Conservation (phyloP, 1,140 invertebrate species). For the Luehdorfia chinensis region DNA sequence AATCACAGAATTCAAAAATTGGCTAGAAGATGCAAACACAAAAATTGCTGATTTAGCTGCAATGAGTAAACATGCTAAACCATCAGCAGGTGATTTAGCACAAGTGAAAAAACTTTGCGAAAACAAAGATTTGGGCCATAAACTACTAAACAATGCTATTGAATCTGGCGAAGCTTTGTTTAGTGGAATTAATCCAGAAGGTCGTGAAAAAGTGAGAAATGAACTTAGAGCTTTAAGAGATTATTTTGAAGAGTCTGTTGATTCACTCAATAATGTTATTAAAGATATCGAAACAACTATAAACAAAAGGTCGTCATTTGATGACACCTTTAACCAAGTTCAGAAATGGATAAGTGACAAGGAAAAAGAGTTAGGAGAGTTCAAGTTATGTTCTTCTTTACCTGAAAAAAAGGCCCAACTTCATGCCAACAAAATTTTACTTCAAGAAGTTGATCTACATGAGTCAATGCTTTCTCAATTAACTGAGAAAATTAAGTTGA, state of each 20-base stretch:
- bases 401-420: conserved; percentile 91
- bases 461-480: conserved; percentile 87
- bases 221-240: conserved; percentile 90
- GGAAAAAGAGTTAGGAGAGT: conserved; percentile 82
- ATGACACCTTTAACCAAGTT: conserved; percentile 91
- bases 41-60: conserved; percentile 84
- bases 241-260: conserved; percentile 89
- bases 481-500: conserved; percentile 84
- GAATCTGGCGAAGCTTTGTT: conserved; percentile 93
- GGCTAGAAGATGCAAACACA: conserved; percentile 86
- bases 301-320: conserved; percentile 92
- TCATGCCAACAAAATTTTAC: conserved; percentile 84
- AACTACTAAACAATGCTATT: conserved; percentile 87
- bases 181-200: conserved; percentile 90
- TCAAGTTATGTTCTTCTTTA: conserved; percentile 85
- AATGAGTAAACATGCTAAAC: conserved; percentile 81
- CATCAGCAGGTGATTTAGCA: conserved; percentile 83
- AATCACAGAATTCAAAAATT: conserved; percentile 85
- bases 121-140: conserved; percentile 87
- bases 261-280: conserved; percentile 89
- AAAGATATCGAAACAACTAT: conserved; percentile 92
- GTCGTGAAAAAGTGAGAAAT: conserved; percentile 88
- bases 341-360: conserved; percentile 89
- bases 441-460: conserved; percentile 90
- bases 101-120: conserved; percentile 86